phyloP scores from a whole-genome alignment of 2,113 vertebrate species.

The Crotalus horridus region DNA sequence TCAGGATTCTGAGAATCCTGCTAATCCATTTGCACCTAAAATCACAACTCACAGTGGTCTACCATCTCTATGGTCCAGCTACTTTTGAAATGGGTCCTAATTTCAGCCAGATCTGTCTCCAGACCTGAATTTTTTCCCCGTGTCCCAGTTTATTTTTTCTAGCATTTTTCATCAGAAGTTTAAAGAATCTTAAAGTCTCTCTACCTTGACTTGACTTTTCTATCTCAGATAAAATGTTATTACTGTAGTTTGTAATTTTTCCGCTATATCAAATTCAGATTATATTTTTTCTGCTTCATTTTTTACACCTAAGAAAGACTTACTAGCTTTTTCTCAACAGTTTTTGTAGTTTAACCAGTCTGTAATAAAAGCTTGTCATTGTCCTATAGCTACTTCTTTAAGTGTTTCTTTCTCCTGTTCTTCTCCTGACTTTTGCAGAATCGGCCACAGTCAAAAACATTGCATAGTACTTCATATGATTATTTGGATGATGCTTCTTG shows the following conservation, averaged over 20 bases:
- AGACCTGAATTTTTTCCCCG: not conserved
- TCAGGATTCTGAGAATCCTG: not conserved
- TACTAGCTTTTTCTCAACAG: not conserved
- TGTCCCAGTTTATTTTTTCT: not conserved
- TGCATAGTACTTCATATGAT: not conserved
- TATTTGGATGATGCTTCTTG: not conserved
- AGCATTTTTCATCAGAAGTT: not conserved
- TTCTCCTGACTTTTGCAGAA: not conserved
- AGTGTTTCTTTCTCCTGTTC: not conserved
- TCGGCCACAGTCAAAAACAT: not conserved
- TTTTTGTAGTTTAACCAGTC: not conserved
- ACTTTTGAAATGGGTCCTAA: not conserved
- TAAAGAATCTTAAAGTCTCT: not conserved
- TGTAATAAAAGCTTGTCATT: not conserved
- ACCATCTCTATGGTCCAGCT: not conserved
- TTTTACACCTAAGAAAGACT: not conserved
- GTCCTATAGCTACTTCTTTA: not conserved
- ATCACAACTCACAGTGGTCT: not conserved
- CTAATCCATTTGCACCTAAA: not conserved
- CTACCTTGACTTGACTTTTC: not conserved
- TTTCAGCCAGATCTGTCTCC: not conserved
- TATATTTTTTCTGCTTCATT: not conserved
- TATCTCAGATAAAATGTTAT: not conserved
- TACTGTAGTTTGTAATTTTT: not conserved
- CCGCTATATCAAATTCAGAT: not conserved